Conservation (phyloP, 2,888 invertebrate genomes). For the Myopa tessellatipennis region DNA sequence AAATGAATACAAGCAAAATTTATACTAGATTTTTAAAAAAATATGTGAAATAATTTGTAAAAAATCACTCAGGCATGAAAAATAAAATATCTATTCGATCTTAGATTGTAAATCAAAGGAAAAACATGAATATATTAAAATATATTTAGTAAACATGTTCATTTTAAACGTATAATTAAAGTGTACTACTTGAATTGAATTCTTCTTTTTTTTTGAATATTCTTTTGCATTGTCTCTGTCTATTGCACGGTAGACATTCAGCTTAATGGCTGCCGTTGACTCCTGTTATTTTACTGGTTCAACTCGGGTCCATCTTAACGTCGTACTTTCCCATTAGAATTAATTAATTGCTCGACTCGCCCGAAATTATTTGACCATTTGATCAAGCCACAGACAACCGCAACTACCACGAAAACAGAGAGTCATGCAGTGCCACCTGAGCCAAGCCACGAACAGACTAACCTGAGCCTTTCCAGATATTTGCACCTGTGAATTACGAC, state of each 20-base stretch:
- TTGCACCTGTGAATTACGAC: conserved; percentile 50
- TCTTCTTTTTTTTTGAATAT: no score
- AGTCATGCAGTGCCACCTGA: not conserved
- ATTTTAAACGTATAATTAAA: not conserved
- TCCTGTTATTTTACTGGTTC: no score
- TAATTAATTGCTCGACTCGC: conserved; percentile 46
- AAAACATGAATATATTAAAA: not conserved
- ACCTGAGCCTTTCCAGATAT: conserved; percentile 30
- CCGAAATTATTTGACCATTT: conserved; percentile 44
- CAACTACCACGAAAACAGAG: not conserved
- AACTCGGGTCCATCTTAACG: no score
- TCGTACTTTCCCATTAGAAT: conserved; percentile 43
- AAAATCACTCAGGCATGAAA: not conserved
- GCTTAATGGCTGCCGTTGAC: no score
- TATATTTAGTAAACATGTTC: not conserved
- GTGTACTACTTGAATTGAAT: not conserved
- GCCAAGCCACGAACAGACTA: not conserved
- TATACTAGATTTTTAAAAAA: not conserved
- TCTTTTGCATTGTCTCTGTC: not conserved
- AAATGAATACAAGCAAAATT: not conserved
- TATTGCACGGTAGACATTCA: not conserved
- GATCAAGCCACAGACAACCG: conserved; percentile 6
- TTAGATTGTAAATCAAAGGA: not conserved
- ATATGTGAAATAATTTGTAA: not conserved
- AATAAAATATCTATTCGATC: not conserved